Evolutionary conservation across 2,113 vertebrate species (phyloP), one percentile per base, ranked within the genome.

Genomic region (Proteles cristata): DNA sequence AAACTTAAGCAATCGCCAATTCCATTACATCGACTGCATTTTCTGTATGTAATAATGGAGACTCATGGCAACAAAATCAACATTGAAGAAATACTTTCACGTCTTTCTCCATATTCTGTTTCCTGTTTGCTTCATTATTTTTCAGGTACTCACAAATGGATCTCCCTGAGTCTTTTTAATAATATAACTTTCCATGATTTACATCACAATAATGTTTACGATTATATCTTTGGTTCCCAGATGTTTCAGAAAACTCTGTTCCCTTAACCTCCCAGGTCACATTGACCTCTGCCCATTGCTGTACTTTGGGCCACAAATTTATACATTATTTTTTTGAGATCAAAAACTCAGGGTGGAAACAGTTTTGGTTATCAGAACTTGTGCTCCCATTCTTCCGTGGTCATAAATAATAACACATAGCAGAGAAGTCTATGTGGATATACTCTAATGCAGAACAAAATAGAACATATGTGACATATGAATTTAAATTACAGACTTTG

Each of bases 341-440:
- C 9, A 19, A 87, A 94, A 93, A 73, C 31, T 61, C 7, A 28
- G 31, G 35, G 77, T 96, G n/a, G 93, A 96, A 97, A 92, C 4
- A 95, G 73, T 97, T 69, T 90, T 58, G 48, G 12, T 94, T 91
- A 89, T 93, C 63, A 79, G 77, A 90, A 69, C 4, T 82, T 93
- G 69, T 21, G 15, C 25, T 89, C 68, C 95, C 89, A 77, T 92
- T 79, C 23, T 58, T 82, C 65, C 65, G 53, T 58, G 35, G 25
- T 96, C 61, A 76, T 97, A 96, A 97, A 95, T 96, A 96, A 94
- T 73, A 71, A 28, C 21, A 45, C n/a, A 50, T 4, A 79, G n/a
- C 26, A 53, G 58, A 74, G 33, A 96, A 90, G 88, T 91, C 14
- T 83, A 12, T 61, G 12, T 88, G 50, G 28, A 55, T 77, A 81